These are phyloP conservation scores for Lapara coniferarum DNA, from an alignment of 2,888 invertebrate genomes.

Conservation along the genomic window DNA sequence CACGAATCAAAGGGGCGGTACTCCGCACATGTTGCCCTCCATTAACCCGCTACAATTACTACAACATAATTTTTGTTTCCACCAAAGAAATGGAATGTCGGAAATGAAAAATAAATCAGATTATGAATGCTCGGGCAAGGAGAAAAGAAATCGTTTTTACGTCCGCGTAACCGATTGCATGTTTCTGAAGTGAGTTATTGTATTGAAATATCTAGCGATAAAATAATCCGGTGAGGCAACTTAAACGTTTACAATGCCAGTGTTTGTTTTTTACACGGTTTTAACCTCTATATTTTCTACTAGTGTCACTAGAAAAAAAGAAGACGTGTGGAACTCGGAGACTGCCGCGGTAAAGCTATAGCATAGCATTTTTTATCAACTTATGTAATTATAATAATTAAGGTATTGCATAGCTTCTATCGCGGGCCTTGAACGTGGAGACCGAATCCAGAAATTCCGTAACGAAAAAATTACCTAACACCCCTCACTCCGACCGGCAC, in stretches of 20 bases:
- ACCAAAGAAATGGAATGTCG: constrained; percentile 62
- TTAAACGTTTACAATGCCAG: background rate
- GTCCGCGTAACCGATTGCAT: background rate
- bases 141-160: constrained; percentile 1
- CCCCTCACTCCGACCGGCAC: too few relatives aligned
- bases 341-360: too few relatives aligned
- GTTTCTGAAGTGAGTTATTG: constrained; percentile 22
- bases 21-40: constrained; percentile 48
- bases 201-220: background rate
- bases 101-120: constrained; percentile 67
- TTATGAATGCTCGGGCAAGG: constrained; percentile 43
- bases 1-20: constrained; percentile 54
- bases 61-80: constrained; percentile 67
- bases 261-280: background rate
- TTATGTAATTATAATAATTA: too few relatives aligned
- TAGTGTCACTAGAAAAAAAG: too few relatives aligned
- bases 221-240: background rate
- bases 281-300: background rate
- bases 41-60: constrained; percentile 53
- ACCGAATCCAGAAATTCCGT: too few relatives aligned
- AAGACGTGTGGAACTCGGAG: too few relatives aligned
- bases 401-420: too few relatives aligned
- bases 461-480: too few relatives aligned
- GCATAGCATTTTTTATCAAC: too few relatives aligned
- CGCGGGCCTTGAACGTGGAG: too few relatives aligned